A percentile compares a stretch with the other conserved stretches of the same genome.
These are phyloP conservation scores for Etheostoma nigrum DNA, from an alignment of 2,797 vertebrate genomes.

Conservation along the genomic window DNA sequence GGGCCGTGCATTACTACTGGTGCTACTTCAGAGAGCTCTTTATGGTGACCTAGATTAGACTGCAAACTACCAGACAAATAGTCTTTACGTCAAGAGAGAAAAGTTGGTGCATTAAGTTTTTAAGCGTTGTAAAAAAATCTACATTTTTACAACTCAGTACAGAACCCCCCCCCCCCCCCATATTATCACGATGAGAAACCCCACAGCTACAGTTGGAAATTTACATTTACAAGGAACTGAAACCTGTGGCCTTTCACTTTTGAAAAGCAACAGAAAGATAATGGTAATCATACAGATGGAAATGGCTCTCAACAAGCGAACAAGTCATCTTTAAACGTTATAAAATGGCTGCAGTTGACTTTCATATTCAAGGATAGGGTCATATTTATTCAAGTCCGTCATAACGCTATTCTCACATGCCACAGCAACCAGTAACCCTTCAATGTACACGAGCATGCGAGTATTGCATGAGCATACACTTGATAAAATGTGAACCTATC, in stretches of 20 bases:
- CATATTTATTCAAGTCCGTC: not conserved
- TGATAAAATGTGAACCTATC: not conserved
- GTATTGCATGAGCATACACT: not conserved
- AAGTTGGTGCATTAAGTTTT: not conserved
- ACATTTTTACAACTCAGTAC: not conserved
- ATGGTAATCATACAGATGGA: not conserved
- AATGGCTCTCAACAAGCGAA: not conserved
- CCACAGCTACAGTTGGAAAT: constrained; percentile 41
- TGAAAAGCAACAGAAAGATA: constrained; percentile 17
- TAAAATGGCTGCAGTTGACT: too few species aligned
- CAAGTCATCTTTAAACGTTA: not conserved
- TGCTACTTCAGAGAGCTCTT: not conserved
- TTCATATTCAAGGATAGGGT: not conserved
- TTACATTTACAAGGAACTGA: constrained; percentile 73
- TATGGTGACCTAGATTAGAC: constrained; percentile 6
- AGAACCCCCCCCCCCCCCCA: too few species aligned
- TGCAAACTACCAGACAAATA: not conserved
- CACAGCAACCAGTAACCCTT: not conserved
- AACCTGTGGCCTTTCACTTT: constrained; percentile 72
- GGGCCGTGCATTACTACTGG: not conserved
- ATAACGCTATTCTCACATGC: not conserved
- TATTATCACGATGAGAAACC: constrained; percentile 12
- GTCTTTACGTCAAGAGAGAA: not conserved
- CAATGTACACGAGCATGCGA: not conserved
- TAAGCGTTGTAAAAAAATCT: not conserved